phyloP scores from a whole-genome alignment of 2,797 vertebrate genomes.

The Peromyscus attwateri region DNA sequence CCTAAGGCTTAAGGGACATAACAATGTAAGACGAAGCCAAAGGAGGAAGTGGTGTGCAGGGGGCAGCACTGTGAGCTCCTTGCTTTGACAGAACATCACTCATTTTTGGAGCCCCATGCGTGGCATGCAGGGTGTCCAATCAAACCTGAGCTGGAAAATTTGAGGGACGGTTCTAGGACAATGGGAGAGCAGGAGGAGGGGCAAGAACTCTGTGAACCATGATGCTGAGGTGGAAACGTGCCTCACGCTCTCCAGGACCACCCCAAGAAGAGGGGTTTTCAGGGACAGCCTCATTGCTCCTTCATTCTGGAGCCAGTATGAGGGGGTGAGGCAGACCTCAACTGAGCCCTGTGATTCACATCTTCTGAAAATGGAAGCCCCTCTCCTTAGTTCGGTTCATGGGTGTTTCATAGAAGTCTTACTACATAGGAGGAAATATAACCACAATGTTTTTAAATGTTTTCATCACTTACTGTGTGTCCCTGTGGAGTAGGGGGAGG shows the following conservation, averaged over 20 bases:
- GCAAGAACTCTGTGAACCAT: background rate
- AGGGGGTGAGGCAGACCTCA: background rate
- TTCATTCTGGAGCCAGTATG: too few species aligned
- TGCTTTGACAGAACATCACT: background rate
- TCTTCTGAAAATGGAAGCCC: background rate
- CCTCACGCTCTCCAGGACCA: background rate
- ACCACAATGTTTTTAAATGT: background rate
- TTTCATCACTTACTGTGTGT: background rate
- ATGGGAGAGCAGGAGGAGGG: background rate
- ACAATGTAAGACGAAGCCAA: background rate
- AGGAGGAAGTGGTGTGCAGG: background rate
- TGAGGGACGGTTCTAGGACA: background rate
- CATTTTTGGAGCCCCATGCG: background rate
- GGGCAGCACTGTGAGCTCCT: fast-evolving
- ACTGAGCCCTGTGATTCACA: background rate
- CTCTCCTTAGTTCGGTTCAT: background rate
- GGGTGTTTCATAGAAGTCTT: background rate
- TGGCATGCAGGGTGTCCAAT: fast-evolving
- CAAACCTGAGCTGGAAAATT: background rate
- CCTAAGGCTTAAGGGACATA: background rate
- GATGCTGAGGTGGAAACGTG: fast-evolving
- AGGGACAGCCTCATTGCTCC: background rate
- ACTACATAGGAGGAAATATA: background rate
- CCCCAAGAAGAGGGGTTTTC: background rate
- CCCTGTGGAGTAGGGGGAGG: background rate